phyloP scores from a whole-genome alignment of 2,888 invertebrate species.

The Eretmocerus hayati region DNA sequence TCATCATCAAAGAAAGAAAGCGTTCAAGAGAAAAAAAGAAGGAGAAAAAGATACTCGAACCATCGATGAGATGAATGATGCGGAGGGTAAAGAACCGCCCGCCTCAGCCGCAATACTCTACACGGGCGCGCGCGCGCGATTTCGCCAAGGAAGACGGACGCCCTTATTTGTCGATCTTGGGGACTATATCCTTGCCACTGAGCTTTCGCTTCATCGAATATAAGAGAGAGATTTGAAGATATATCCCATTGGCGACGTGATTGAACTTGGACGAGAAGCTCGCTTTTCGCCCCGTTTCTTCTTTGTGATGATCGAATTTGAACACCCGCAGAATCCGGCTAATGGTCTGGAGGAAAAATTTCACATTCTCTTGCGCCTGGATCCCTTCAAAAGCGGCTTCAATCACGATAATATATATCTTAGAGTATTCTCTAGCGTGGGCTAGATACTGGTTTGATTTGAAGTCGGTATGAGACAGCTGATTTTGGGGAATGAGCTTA shows the following conservation, averaged over 20 bases:
- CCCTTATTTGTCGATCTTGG: constrained; percentile 24
- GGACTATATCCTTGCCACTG: constrained; percentile 8
- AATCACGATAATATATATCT: constrained; percentile 11
- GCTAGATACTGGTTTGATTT: too few relatives aligned
- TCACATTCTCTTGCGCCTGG: constrained; percentile 17
- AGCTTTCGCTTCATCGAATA: constrained; percentile 21
- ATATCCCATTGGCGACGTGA: constrained; percentile 23
- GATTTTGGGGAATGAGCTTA: too few relatives aligned
- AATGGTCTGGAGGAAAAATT: constrained; percentile 24
- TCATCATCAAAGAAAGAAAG: too few relatives aligned
- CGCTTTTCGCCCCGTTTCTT: constrained; percentile 13
- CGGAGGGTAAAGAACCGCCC: too few relatives aligned
- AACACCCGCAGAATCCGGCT: constrained; percentile 25
- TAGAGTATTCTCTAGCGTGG: too few relatives aligned
- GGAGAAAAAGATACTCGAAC: too few relatives aligned
- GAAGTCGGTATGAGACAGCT: too few relatives aligned
- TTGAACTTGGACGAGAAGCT: constrained; percentile 17
- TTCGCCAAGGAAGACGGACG: too few relatives aligned
- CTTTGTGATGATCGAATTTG: constrained; percentile 23
- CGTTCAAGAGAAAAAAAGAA: too few relatives aligned
- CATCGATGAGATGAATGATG: too few relatives aligned
- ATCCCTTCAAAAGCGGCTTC: constrained; percentile 17
- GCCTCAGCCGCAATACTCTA: too few relatives aligned
- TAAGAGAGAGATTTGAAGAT: constrained; percentile 7
- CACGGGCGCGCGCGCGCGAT: too few relatives aligned